Evolutionary conservation across 2,888 invertebrate genomes (phyloP), one percentile per base, ranked within the genome.

Genomic region (Hemistola chrysoprasaria): DNA sequence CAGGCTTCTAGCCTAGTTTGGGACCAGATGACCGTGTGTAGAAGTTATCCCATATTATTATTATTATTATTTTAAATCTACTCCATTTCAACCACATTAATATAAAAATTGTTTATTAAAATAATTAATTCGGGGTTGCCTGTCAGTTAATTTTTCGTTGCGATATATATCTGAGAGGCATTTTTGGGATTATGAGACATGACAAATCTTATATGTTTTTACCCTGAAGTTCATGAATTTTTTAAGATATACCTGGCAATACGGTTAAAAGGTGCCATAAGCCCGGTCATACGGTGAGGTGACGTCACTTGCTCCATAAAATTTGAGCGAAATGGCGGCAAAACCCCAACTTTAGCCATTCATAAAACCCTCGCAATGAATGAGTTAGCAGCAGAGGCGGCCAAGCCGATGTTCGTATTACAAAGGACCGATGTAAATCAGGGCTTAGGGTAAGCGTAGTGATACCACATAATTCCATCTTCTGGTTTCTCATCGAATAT

Each of bases 301-400:
- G 28, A 38, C 41, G 41, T 40, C 46, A 42, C 40, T 30, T 35
- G 27, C 9, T 43, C 35, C 57, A 65, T 68, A 68, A 67, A 71
- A 66, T 65, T 65, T 63, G 57, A 54, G 58, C 58, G 36, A 49
- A 68, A 66, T 57, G 58, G 50, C 58, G 59, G 49, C 48, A 62
- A 51, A 52, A 48, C 46, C 50, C 38, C 34, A 55, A 57, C 45
- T 57, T 55, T 45, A 29, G 47, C 47, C 52, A 52, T 59, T 57
- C 55, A 57, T 57, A 48, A 50, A 56, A 50, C 46, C 46, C 40
- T 27, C 33, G 45, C 39, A 44, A 47, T 53, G 53, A 50, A 56
- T 52, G 52, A 46, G 52, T 48, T 48, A 47, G 53, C 30, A 36
- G 38, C 25, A 29, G 30, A 28, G 36, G 41, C 34, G 16, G 16